Evolutionary conservation across 2,797 vertebrate species (phyloP), one percentile per base, ranked within the genome.

Genomic region (Urophycis tenuis): DNA sequence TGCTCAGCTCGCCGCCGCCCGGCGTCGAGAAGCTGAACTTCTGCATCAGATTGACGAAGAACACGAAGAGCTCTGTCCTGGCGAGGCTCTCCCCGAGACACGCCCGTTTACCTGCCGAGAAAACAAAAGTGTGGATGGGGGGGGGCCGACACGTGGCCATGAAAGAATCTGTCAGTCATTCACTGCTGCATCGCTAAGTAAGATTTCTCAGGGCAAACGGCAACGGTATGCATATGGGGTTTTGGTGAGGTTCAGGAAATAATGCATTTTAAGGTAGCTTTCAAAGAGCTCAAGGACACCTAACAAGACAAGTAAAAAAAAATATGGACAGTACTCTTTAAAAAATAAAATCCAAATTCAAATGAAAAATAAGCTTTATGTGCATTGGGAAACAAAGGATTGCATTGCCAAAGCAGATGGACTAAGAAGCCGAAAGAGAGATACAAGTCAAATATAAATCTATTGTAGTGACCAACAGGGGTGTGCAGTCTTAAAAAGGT

Each of bases 61-160:
- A 93, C 71, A 93, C 80, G 80, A 94, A 95, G 22, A 96, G 80
- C 83, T 96, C 94, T 72, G 81, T 91, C 77, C 88, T 91, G 6
- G 94, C 95, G 83, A 96, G 90, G 32, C 91, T 89, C 81, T 95
- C 94, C 6, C 95, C 95, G 53, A 94, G 74, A 84, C 95, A 97
- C 0, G 79, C 86, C 1, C 94, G 90, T 71, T 92, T 96, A 75
- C 96, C 96, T 97, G 90, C n/a, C 3, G 60, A 67, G n/a, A 67
- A 6, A 67, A n/a, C 1, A 29, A 7, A 67, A 2, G n/a, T 60
- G 53, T n/a, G 22, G 53, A 60, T 22, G 10, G 25, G 2, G 22
- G 25, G 22, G 9, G 22, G 53, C n/a, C 1, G n/a, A 29, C 1
- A 67, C 14, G n/a, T 29, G n/a, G n/a, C 10, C 25, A n/a, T 67